These are phyloP conservation scores for Epirrhoe tristata DNA, from an alignment of 2,888 invertebrate genomes.

Conservation along the genomic window DNA sequence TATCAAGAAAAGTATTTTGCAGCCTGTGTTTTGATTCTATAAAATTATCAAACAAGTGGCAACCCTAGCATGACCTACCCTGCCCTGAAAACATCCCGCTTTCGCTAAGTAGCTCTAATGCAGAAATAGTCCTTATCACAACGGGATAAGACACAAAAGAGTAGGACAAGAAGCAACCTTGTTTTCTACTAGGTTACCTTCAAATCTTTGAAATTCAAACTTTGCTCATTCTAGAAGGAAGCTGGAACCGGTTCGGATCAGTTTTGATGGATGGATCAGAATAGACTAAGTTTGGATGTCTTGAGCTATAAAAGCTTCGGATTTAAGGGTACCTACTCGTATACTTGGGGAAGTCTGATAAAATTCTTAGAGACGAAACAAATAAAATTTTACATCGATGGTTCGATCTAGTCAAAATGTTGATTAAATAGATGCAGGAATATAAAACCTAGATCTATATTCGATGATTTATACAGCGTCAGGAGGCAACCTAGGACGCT, in stretches of 20 bases:
- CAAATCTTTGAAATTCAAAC: constrained; percentile 34
- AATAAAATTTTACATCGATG: constrained; percentile 4
- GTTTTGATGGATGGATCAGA: constrained; percentile 35
- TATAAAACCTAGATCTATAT: too few relatives aligned
- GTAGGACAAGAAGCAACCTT: constrained; percentile 49
- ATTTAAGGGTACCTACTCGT: constrained; percentile 9
- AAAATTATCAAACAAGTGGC: constrained; percentile 24
- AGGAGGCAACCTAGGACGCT: too few relatives aligned
- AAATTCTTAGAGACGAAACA: constrained; percentile 6
- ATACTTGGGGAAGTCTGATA: not conserved
- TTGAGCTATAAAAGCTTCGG: constrained; percentile 26
- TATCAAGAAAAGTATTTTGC: not conserved
- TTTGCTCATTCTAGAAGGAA: constrained; percentile 31
- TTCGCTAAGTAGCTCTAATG: constrained; percentile 31
- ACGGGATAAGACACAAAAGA: constrained; percentile 20
- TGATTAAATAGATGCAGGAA: too few relatives aligned
- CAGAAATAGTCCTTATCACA: constrained; percentile 33
- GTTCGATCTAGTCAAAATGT: not conserved
- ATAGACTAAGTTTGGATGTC: constrained; percentile 23
- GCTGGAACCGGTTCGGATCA: constrained; percentile 26
- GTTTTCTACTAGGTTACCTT: constrained; percentile 50
- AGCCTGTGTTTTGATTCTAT: not conserved
- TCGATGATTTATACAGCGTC: too few relatives aligned
- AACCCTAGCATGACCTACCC: constrained; percentile 46
- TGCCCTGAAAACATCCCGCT: constrained; percentile 45